A percentile compares a stretch with the other conserved stretches of the same genome.
phyloP scores from a whole-genome alignment of 2,888 invertebrate species.

The Deroplatys truncata region DNA sequence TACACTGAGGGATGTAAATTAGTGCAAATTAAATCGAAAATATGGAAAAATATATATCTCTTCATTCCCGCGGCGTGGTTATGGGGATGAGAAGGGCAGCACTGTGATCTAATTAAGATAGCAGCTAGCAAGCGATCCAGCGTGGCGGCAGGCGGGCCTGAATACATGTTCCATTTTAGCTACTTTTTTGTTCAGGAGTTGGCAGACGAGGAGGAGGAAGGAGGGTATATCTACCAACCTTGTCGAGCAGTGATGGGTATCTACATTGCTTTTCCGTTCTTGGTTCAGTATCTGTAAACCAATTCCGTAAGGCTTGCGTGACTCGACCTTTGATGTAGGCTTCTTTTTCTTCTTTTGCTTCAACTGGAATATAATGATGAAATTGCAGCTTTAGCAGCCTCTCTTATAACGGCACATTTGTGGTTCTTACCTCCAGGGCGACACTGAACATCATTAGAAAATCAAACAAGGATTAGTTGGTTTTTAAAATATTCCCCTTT shows the following conservation, averaged over 20 bases:
- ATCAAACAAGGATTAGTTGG: too few species aligned
- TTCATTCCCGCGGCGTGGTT: constrained; percentile 13
- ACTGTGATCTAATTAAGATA: constrained; percentile 31
- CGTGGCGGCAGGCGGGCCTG: not conserved
- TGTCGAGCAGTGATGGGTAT: not conserved
- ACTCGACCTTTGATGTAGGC: not conserved
- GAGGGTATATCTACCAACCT: not conserved
- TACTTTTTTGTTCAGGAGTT: not conserved
- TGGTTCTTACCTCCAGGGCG: too few species aligned
- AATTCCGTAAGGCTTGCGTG: not conserved
- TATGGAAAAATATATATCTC: constrained; percentile 28
- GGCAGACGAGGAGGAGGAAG: not conserved
- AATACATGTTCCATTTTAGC: constrained; percentile 20
- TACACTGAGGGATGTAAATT: constrained; percentile 26
- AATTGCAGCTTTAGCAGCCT: too few species aligned
- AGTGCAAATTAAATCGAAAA: constrained; percentile 31
- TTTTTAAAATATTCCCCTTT: too few species aligned
- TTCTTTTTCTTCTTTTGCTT: not conserved
- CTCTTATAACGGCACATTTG: too few species aligned
- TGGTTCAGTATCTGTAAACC: not conserved
- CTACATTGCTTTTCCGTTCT: not conserved
- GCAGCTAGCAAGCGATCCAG: not conserved
- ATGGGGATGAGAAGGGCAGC: constrained; percentile 9
- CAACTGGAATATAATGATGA: not conserved
- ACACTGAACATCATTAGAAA: too few species aligned